These are phyloP conservation scores for Syrrhaptes paradoxus DNA, from an alignment of 2,113 vertebrate genomes.

Conservation along the genomic window DNA sequence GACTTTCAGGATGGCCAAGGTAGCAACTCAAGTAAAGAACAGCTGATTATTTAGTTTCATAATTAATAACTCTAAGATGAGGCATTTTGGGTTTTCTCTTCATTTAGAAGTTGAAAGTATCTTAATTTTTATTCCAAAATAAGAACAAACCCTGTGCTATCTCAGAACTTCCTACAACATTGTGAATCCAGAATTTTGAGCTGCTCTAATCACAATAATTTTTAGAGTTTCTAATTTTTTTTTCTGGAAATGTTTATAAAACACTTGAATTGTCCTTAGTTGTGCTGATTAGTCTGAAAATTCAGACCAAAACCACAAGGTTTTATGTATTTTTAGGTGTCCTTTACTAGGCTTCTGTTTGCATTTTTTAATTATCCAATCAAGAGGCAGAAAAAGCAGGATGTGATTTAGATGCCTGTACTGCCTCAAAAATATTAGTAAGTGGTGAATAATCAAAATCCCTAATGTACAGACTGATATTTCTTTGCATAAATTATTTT, in stretches of 20 bases:
- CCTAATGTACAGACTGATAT: not conserved
- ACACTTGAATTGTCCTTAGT: not conserved
- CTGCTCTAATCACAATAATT: not conserved
- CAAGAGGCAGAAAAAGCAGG: not conserved
- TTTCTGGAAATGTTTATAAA: not conserved
- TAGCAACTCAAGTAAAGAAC: not conserved
- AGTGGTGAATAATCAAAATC: not conserved
- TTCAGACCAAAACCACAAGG: not conserved
- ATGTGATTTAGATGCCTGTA: not conserved
- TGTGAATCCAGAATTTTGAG: not conserved
- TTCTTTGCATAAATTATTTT: slow-evolving; percentile 14
- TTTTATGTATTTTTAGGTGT: not conserved
- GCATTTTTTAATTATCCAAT: not conserved
- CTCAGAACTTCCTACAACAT: not conserved
- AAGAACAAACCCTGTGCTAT: not conserved
- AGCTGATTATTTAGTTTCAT: not conserved
- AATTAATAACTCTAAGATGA: not conserved
- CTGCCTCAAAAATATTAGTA: not conserved
- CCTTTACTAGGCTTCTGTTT: not conserved
- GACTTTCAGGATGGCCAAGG: not conserved
- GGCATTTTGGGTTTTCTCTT: not conserved
- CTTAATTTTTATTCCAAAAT: not conserved
- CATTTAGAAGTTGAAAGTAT: not conserved
- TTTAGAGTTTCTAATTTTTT: not conserved
- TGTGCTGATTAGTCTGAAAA: not conserved